Evolutionary conservation across 2,888 invertebrate species (phyloP).

Genomic region (Ichneumon xanthorius): DNA sequence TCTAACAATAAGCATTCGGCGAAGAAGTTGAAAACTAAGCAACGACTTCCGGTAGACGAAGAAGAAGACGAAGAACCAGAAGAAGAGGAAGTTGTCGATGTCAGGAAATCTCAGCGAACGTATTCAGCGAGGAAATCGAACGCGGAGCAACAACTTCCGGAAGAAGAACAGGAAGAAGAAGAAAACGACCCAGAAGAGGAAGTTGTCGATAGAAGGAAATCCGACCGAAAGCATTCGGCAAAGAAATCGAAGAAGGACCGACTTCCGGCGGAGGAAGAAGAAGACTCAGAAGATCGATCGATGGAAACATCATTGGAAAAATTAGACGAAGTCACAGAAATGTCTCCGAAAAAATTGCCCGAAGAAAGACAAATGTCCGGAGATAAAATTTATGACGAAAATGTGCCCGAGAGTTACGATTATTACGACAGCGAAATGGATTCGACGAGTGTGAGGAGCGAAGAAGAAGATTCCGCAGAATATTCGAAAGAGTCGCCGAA

Average conservation of each 20-base stretch:
- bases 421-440: conserved; percentile 59
- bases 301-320: not conserved
- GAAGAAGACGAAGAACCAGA: conserved; percentile 3
- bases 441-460: conserved; percentile 31
- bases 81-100: not conserved
- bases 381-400: not conserved
- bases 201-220: conserved; percentile 30
- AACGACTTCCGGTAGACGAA: too few species aligned
- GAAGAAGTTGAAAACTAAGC: too few species aligned
- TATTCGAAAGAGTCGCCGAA: conserved; percentile 66
- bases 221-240: conserved; percentile 36
- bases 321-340: conserved; percentile 4
- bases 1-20: too few species aligned
- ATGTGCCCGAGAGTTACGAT: conserved; percentile 18
- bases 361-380: conserved; percentile 3
- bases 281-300: conserved; percentile 30
- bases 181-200: not conserved
- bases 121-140: not conserved
- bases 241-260: conserved; percentile 54
- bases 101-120: conserved; percentile 22
- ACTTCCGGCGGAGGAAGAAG: conserved; percentile 23
- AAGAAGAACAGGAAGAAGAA: not conserved
- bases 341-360: not conserved
- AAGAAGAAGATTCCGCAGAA: conserved; percentile 58
- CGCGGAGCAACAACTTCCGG: not conserved